A percentile compares a stretch with the other conserved stretches of the same genome.
Conservation (phyloP, 2,113 vertebrate genomes). For the Laticauda laticaudata region DNA sequence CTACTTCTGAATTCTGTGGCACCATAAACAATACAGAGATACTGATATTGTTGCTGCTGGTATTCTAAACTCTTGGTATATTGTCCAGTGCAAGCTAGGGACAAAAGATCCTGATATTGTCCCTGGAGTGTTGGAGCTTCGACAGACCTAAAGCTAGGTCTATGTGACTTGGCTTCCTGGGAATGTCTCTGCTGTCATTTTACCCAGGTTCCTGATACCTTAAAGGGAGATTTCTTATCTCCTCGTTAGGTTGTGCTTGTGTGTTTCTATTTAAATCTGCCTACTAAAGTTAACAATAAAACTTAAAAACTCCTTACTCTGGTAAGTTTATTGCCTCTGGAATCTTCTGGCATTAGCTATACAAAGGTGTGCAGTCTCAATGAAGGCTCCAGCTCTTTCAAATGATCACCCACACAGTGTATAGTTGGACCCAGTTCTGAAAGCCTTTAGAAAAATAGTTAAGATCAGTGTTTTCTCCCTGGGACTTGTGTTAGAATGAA, state of each 20-base stretch:
- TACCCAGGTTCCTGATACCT: not conserved
- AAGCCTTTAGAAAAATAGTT: not conserved
- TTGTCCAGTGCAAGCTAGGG: not conserved
- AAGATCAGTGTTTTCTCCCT: not conserved
- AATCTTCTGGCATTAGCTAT: not conserved
- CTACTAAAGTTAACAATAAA: not conserved
- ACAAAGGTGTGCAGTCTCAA: not conserved
- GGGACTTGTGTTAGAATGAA: not conserved
- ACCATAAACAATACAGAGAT: not conserved
- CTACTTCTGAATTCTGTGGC: not conserved
- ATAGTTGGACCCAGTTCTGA: not conserved
- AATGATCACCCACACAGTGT: not conserved
- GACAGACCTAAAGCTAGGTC: not conserved
- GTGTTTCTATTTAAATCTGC: not conserved
- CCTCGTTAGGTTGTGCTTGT: not conserved
- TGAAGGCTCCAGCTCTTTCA: not conserved
- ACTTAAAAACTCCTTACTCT: not conserved
- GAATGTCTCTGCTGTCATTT: not conserved
- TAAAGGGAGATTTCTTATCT: not conserved
- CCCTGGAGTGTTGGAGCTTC: not conserved
- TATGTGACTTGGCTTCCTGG: not conserved
- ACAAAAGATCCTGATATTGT: not conserved
- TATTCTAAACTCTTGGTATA: not conserved
- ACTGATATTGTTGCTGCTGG: conserved; percentile 1
- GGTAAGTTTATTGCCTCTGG: not conserved